These are phyloP conservation scores for Oreonectes daqikongensis DNA, from an alignment of 2,797 vertebrate species.

Conservation along the genomic window DNA sequence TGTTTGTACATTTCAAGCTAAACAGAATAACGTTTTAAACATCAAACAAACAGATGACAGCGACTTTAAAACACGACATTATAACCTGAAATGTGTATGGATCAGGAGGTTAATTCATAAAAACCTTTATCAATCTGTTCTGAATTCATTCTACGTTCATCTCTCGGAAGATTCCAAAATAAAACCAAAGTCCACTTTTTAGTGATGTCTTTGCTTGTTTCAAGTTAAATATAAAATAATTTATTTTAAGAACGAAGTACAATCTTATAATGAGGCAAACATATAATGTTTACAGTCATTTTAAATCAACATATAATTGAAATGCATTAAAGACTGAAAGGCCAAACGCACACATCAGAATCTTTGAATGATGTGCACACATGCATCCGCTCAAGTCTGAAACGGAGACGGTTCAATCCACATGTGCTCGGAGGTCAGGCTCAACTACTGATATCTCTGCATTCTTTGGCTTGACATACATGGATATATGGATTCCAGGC, in stretches of 20 bases:
- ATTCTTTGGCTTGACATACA: constrained; percentile 74
- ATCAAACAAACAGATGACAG: constrained; percentile 35
- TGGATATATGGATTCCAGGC: constrained; percentile 66
- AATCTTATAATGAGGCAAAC: too few species aligned
- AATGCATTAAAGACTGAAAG: background rate
- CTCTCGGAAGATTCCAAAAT: background rate
- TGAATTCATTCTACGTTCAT: background rate
- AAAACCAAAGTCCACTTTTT: background rate
- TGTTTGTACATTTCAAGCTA: too few species aligned
- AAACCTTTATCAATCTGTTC: constrained; percentile 39
- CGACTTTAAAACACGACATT: background rate
- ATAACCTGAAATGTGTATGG: constrained; percentile 70
- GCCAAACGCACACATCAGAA: background rate
- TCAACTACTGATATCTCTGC: constrained; percentile 79
- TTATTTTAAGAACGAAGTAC: too few species aligned
- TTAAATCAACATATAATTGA: background rate
- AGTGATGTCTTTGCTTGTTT: too few species aligned
- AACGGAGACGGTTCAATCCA: constrained; percentile 44
- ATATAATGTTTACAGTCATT: background rate
- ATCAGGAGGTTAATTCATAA: constrained; percentile 76
- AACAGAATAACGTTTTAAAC: background rate
- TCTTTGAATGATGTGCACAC: constrained; percentile 1
- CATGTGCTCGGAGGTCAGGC: constrained; percentile 67
- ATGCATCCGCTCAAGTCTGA: constrained; percentile 21
- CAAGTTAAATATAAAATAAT: too few species aligned